Evolutionary conservation across 1,140 invertebrate genomes (phyloP).

Genomic region (Hirudo medicinalis): DNA sequence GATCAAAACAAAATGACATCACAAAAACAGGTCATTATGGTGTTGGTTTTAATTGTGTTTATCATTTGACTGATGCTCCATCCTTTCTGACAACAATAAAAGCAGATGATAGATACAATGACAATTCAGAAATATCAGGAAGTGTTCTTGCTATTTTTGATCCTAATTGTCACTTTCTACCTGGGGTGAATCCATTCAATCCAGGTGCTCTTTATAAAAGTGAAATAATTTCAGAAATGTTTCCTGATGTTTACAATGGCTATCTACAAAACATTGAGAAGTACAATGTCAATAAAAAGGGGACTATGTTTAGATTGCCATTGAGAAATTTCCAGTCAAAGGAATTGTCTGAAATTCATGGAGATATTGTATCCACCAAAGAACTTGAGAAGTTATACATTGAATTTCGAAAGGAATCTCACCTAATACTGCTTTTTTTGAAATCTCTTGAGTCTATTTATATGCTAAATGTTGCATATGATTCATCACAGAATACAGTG

Average conservation of each 20-base stretch:
- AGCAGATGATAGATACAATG: not conserved
- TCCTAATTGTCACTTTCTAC: constrained; percentile 31
- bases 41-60: constrained; percentile 38
- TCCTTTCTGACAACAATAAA: constrained; percentile 30
- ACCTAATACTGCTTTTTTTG: constrained; percentile 3
- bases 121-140: not conserved
- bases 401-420: constrained; percentile 3
- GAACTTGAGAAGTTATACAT: constrained; percentile 24
- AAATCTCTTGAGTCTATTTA: not conserved
- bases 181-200: constrained; percentile 20
- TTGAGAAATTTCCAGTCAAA: constrained; percentile 18
- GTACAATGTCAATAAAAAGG: not conserved
- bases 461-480: not conserved
- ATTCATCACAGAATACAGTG: not conserved
- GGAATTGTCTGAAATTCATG: constrained; percentile 25
- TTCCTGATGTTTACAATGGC: constrained; percentile 28
- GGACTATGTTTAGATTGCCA: constrained; percentile 23
- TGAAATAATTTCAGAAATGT: constrained; percentile 24
- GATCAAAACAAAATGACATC: constrained; percentile 25
- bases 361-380: constrained; percentile 20
- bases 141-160: constrained; percentile 31
- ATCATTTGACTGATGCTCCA: constrained; percentile 35
- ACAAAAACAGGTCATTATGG: constrained; percentile 26
- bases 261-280: constrained; percentile 20
- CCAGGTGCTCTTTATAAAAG: constrained; percentile 29